Conservation (phyloP, 2,888 invertebrate species). For the Heliconius hortense region DNA sequence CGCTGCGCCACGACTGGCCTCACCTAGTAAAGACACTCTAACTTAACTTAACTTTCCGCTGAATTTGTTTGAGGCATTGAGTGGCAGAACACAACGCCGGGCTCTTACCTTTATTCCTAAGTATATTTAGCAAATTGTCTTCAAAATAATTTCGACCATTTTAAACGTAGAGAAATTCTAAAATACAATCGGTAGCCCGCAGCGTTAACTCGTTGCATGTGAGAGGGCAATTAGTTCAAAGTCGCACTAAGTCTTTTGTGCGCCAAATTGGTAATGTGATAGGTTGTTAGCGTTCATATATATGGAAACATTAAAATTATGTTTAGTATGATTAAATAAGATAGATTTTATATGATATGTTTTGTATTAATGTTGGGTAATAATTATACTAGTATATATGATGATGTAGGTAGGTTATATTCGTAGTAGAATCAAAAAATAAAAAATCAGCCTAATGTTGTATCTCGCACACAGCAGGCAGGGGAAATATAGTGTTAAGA, state of each 20-base stretch:
- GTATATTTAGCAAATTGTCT: neutral
- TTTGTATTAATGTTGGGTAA: neutral
- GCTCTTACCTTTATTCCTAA: no score
- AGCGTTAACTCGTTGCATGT: slow-evolving; percentile 13
- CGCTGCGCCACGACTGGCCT: no score
- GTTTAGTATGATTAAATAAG: neutral
- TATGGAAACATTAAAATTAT: neutral
- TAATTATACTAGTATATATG: neutral
- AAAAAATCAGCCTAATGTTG: no score
- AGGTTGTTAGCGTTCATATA: slow-evolving; percentile 8
- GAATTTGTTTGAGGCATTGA: no score
- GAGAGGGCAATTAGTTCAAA: slow-evolving; percentile 18
- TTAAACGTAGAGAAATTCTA: neutral
- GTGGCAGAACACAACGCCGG: no score
- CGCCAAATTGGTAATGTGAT: slow-evolving; percentile 27
- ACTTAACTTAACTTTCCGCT: no score
- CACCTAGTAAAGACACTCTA: no score
- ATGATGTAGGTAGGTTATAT: no score
- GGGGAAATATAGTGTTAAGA: no score
- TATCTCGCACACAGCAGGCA: no score
- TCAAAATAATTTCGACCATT: neutral
- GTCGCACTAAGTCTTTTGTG: slow-evolving; percentile 15
- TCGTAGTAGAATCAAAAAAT: no score
- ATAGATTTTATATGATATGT: no score
- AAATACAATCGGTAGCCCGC: slow-evolving; percentile 2